phyloP scores from a whole-genome alignment of 2,113 vertebrate genomes.

The Taurulus bubalis region DNA sequence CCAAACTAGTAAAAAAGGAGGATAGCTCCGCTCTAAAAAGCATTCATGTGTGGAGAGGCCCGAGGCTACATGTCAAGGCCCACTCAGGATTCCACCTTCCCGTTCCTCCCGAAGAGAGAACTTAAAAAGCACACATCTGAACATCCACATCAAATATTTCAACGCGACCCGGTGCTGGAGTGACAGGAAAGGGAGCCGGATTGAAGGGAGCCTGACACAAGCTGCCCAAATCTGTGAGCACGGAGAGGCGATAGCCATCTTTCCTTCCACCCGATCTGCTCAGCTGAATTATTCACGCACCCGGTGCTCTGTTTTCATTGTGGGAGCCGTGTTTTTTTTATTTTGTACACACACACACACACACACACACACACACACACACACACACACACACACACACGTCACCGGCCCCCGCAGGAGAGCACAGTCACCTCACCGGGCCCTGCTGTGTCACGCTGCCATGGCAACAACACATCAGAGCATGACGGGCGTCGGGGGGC shows the following conservation, averaged over 20 bases:
- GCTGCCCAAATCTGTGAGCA: slow-evolving; percentile 17
- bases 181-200: not conserved
- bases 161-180: not conserved
- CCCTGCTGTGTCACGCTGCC: slow-evolving; percentile 66
- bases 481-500: slow-evolving; percentile 29
- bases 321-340: slow-evolving; percentile 36
- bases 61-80: not conserved
- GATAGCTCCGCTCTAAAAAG: slow-evolving; percentile 8
- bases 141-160: not conserved
- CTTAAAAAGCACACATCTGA: not conserved
- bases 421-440: slow-evolving; percentile 49
- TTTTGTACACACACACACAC: too few species aligned
- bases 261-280: slow-evolving; percentile 67
- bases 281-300: slow-evolving; percentile 75
- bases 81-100: not conserved
- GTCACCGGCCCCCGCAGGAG: slow-evolving; percentile 54
- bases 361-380: too few species aligned
- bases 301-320: slow-evolving; percentile 67
- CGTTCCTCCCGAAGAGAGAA: not conserved
- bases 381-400: too few species aligned
- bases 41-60: not conserved
- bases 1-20: not conserved
- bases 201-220: not conserved
- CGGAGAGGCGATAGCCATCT: slow-evolving; percentile 22
- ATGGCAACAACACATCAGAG: slow-evolving; percentile 66